Evolutionary conservation across 2,888 invertebrate genomes (phyloP), one percentile per base, ranked within the genome.

Genomic region (Drosophila yooni): DNA sequence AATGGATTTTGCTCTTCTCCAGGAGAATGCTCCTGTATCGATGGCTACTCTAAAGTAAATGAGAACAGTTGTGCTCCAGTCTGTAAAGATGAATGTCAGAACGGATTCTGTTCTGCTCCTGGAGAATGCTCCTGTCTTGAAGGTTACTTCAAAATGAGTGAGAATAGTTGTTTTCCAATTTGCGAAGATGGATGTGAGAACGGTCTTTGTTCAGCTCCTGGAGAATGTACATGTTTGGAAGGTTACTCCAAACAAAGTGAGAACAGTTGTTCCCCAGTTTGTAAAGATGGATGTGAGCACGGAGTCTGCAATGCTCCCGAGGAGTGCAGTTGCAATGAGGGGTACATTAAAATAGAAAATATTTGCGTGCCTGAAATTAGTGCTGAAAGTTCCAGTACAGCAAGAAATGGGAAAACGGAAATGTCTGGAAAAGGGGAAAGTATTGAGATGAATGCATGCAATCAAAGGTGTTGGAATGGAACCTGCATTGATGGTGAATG

Each of bases 381-480:
- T n/a, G 1, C 21, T 15, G 31, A 21, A 33, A 34, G 7, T 3
- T 38, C 50, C 2, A 61, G n/a, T 33, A 60, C 63, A 1, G 3
- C 15, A 29, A 36, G 0, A 10, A 7, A 13, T 15, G 1, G 29
- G 1, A 10, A 21, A 10, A 38, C n/a, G 0, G 54, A 34, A 10
- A 7, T 25, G 0, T 0, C 40, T 10, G 57, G 48, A 1, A 1
- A 15, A 2, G 34, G 6, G 0, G 13, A 18, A 15, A n/a, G 15
- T 18, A 5, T 52, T 3, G 5, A 18, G 3, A 7, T 4, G 6
- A 1, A 7, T 25, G 13, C 13, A 0, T 85, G 89, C n/a, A 27
- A 25, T 0, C 15, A 57, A 18, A 43, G 34, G 5, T 85, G 84
- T 34, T 61, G 31, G 62, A 85, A 85, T 58, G 89, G 84, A 53